Evolutionary conservation across 2,113 vertebrate species (phyloP).

Genomic region (Aplodontia rufa): DNA sequence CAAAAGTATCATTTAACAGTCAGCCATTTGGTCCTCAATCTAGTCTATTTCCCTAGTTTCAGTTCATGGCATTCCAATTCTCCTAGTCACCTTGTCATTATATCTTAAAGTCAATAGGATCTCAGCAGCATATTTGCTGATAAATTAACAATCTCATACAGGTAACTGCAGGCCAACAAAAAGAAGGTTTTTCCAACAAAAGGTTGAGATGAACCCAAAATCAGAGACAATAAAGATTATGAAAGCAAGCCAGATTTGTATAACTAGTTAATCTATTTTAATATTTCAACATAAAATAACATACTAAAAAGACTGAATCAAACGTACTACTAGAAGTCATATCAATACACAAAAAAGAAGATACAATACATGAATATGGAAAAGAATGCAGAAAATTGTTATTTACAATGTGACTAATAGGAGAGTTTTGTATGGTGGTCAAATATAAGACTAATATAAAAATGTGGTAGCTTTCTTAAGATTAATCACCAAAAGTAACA

Average conservation of each 20-base stretch:
- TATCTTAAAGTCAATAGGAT: not conserved
- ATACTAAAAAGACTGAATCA: not conserved
- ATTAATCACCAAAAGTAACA: not conserved
- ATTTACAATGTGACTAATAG: not conserved
- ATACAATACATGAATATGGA: not conserved
- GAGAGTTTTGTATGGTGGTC: not conserved
- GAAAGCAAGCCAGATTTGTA: not conserved
- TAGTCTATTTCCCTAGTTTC: not conserved
- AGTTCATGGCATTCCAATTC: not conserved
- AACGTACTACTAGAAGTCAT: not conserved
- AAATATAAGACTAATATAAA: not conserved
- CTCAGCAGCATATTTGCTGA: not conserved
- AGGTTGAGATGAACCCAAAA: not conserved
- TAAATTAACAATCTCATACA: not conserved
- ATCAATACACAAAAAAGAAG: not conserved
- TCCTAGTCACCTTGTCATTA: not conserved
- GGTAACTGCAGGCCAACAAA: not conserved
- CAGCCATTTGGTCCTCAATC: not conserved
- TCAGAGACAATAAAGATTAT: not conserved
- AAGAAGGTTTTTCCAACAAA: not conserved
- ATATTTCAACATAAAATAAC: not conserved
- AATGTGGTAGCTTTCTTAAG: slow-evolving; percentile 12
- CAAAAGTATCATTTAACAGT: not conserved
- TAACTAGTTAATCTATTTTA: not conserved
- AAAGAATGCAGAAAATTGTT: not conserved